phyloP scores from a whole-genome alignment of 2,888 invertebrate species.

The Thera obeliscata region DNA sequence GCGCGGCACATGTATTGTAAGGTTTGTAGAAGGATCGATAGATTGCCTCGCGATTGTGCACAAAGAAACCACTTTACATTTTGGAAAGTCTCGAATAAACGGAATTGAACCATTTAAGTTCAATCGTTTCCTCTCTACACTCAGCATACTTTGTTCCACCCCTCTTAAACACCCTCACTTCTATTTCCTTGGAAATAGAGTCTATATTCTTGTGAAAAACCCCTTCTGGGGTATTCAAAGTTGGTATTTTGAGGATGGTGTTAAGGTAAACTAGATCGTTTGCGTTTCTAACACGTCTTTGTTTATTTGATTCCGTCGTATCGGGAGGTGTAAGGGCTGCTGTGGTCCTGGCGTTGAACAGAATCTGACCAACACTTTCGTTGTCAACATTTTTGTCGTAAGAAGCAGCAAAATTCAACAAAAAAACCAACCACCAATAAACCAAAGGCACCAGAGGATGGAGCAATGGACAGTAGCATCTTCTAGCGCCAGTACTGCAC shows the following conservation, averaged over 20 bases:
- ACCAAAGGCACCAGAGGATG: too few species aligned
- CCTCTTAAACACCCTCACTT: neutral
- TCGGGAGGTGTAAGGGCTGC: conserved; percentile 7
- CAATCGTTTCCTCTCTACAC: conserved; percentile 15
- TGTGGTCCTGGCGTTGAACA: too few species aligned
- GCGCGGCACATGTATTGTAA: neutral
- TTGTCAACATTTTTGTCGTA: too few species aligned
- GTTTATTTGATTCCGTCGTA: conserved; percentile 10
- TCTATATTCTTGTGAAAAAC: neutral
- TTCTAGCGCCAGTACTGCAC: too few species aligned
- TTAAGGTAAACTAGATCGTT: conserved; percentile 42
- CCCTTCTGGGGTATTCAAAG: neutral
- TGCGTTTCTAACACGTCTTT: conserved; percentile 39
- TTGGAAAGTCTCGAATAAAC: conserved; percentile 22
- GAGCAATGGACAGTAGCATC: too few species aligned
- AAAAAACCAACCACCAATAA: too few species aligned
- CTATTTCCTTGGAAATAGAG: conserved; percentile 2
- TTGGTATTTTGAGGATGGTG: conserved; percentile 26
- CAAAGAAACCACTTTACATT: conserved; percentile 26
- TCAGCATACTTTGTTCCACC: neutral
- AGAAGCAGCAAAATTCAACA: too few species aligned
- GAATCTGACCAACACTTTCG: too few species aligned
- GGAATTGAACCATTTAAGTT: conserved; percentile 25
- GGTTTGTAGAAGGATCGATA: conserved; percentile 1
- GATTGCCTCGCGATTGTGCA: conserved; percentile 4